Evolutionary conservation across 2,113 vertebrate species (phyloP).

Genomic region (Sarotherodon lohbergeri): DNA sequence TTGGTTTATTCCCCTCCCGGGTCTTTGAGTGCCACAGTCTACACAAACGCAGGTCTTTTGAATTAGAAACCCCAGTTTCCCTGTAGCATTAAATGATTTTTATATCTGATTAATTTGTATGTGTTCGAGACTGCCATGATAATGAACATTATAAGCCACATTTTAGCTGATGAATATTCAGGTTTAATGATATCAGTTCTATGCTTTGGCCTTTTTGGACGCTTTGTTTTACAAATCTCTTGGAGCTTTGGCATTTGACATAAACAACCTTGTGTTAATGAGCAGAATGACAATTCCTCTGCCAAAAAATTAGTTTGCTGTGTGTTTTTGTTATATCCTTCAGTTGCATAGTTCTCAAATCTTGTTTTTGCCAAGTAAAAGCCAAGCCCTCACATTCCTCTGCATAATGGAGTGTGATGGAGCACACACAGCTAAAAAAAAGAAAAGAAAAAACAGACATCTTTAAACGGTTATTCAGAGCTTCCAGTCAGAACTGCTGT

Average conservation of each 20-base stretch:
- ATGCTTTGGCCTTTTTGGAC: not conserved
- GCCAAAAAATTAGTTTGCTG: not conserved
- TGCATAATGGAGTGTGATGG: constrained; percentile 26
- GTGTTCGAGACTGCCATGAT: not conserved
- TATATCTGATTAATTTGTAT: not conserved
- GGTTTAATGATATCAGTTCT: not conserved
- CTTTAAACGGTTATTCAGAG: constrained; percentile 53
- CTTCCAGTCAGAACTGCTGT: constrained; percentile 37
- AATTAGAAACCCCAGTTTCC: not conserved
- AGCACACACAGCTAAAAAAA: not conserved
- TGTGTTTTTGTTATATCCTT: not conserved
- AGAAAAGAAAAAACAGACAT: constrained; percentile 14
- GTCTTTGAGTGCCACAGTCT: not conserved
- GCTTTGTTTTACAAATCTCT: not conserved
- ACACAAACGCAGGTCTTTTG: not conserved
- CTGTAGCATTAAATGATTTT: not conserved
- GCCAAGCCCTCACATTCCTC: constrained; percentile 47
- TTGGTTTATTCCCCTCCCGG: not conserved
- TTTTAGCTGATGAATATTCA: not conserved
- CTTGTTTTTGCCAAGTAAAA: constrained; percentile 35
- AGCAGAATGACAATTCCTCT: not conserved
- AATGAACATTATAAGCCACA: not conserved
- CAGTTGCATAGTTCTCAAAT: not conserved
- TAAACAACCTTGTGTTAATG: not conserved
- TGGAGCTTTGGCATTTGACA: not conserved